Conservation (phyloP, 2,888 invertebrate genomes). For the Gymnoscelis rufifasciata region DNA sequence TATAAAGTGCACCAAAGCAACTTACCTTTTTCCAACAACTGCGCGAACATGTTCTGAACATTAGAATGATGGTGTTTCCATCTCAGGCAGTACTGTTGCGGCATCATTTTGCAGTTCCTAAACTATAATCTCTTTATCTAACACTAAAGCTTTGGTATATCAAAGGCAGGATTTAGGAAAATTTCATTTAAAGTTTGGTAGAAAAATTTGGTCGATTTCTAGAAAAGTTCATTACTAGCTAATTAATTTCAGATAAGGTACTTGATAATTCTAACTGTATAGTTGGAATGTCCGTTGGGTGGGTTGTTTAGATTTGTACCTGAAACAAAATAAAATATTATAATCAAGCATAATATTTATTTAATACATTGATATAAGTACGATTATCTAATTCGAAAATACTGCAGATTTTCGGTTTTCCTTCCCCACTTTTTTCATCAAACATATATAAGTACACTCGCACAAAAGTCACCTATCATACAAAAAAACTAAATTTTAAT, state of each 20-base stretch:
- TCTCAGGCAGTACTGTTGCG: conserved; percentile 93
- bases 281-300: conserved; percentile 46
- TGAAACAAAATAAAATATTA: conserved; percentile 36
- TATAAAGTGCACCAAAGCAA: too few species aligned
- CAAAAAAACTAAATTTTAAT: too few species aligned
- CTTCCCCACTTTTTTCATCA: too few species aligned
- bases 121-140: conserved; percentile 14
- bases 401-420: too few species aligned
- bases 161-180: conserved; percentile 47
- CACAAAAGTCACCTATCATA: too few species aligned
- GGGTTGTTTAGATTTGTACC: conserved; percentile 33
- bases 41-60: conserved; percentile 92
- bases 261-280: conserved; percentile 18
- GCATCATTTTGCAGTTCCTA: conserved; percentile 77
- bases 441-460: too few species aligned
- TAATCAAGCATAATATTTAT: too few species aligned
- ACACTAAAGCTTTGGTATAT: conserved; percentile 49
- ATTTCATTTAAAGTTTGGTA: conserved; percentile 41
- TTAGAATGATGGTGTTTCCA: conserved; percentile 97
- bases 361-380: too few species aligned
- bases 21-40: conserved; percentile 84
- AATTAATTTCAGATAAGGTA: conserved; percentile 38
- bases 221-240: conserved; percentile 23
- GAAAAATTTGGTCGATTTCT: conserved; percentile 51
- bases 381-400: too few species aligned